Percentiles rank a stretch among this genome's conserved stretches.
phyloP scores from a whole-genome alignment of 2,797 vertebrate species.

The Otolemur crassicaudatus region DNA sequence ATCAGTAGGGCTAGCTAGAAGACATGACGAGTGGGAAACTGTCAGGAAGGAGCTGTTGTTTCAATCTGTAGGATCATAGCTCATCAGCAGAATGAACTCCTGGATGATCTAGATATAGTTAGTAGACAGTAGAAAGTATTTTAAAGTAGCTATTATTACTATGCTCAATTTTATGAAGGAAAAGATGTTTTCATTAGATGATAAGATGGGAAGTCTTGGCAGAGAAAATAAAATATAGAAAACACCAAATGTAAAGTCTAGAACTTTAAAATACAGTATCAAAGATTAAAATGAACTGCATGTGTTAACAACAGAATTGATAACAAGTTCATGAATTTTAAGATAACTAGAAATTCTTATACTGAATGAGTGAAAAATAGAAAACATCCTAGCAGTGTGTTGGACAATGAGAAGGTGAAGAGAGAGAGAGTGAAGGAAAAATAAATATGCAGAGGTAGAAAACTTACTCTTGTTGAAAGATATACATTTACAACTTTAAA shows the following conservation, averaged over 20 bases:
- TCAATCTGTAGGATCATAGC: not conserved
- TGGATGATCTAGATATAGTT: not conserved
- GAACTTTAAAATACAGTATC: not conserved
- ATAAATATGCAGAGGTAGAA: not conserved
- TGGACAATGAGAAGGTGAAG: not conserved
- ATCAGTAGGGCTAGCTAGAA: not conserved
- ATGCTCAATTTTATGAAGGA: not conserved
- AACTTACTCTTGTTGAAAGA: not conserved
- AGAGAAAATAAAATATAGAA: not conserved
- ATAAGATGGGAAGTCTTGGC: not conserved
- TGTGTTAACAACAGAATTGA: not conserved
- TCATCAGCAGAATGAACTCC: not conserved
- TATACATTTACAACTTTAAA: not conserved
- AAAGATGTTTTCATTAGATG: not conserved
- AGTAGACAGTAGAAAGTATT: not conserved
- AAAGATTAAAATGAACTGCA: not conserved
- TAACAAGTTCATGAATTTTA: not conserved
- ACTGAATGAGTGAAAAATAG: not conserved
- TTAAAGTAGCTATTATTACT: not conserved
- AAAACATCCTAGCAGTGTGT: not conserved
- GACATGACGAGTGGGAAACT: not conserved
- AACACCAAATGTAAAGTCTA: not conserved
- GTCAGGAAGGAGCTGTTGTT: not conserved
- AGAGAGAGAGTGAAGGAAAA: not conserved
- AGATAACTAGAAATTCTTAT: not conserved